Conservation (phyloP, 2,113 vertebrate species). For the Xenus cinereus region DNA sequence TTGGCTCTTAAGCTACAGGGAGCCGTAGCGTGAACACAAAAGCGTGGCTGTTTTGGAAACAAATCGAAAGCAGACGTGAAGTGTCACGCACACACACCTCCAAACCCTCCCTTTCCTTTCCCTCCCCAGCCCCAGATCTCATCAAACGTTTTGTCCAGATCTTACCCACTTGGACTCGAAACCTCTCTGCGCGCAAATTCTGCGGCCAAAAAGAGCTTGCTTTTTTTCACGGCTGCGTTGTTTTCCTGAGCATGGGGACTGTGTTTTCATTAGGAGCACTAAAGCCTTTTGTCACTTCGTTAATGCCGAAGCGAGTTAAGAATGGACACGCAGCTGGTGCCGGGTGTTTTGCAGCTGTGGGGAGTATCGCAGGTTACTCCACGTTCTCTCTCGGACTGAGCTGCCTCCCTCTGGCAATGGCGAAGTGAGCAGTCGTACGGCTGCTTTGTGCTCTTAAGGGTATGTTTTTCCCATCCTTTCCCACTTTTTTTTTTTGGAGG, state of each 20-base stretch:
- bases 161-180: neutral
- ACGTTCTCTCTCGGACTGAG: neutral
- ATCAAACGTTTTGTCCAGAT: neutral
- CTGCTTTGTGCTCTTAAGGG: neutral
- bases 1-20: neutral
- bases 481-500: neutral
- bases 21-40: neutral
- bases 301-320: neutral
- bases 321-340: neutral
- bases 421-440: neutral
- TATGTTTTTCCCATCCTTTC: neutral
- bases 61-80: neutral
- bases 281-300: constrained; percentile 28
- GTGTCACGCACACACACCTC: neutral
- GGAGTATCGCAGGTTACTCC: constrained; percentile 6
- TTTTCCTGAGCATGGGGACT: neutral
- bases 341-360: neutral
- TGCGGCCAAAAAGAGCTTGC: neutral
- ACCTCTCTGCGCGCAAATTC: neutral
- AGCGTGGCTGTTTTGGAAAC: neutral
- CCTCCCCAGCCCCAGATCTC: neutral
- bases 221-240: neutral
- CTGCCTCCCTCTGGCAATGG: neutral
- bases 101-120: neutral
- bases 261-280: neutral